A percentile compares a stretch with the other conserved stretches of the same genome.
These are phyloP conservation scores for Nesometra sesokonis DNA, from an alignment of 35 echinoderm and acorn worm genomes.

Conservation along the genomic window DNA sequence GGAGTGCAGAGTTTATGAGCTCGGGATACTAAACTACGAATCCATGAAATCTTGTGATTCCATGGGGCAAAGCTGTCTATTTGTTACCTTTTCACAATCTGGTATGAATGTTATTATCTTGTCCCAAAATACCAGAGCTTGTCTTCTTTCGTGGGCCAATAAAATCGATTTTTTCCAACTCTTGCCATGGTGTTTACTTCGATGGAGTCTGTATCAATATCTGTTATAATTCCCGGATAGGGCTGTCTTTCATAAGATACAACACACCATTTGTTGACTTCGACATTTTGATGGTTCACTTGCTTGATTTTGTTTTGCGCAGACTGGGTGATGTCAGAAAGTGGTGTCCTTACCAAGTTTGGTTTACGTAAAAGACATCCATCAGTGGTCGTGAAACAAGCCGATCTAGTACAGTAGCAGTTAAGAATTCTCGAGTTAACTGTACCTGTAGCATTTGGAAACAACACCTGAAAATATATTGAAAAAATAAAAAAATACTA, in stretches of 20 bases:
- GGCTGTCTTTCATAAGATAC: slow-evolving; percentile 12
- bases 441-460: no score
- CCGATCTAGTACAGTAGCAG: no score
- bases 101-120: slow-evolving; percentile 6
- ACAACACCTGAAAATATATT: slow-evolving; percentile 9
- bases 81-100: slow-evolving; percentile 5
- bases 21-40: no score
- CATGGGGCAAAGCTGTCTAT: slow-evolving; percentile 10
- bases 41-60: no score
- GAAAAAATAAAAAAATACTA: slow-evolving; percentile 3
- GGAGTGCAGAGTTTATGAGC: no score
- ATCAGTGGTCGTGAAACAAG: neutral
- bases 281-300: neutral
- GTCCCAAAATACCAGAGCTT: slow-evolving; percentile 16
- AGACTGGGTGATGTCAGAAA: neutral
- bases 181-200: slow-evolving; percentile 25
- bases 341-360: neutral
- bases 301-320: neutral
- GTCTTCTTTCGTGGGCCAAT: slow-evolving; percentile 15
- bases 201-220: slow-evolving; percentile 19
- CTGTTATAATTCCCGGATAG: slow-evolving; percentile 14
- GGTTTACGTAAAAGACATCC: neutral
- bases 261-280: slow-evolving; percentile 9
- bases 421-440: no score
- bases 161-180: slow-evolving; percentile 20